phyloP scores from a whole-genome alignment of 2,888 invertebrate genomes.

The Tenthredo mesomela region DNA sequence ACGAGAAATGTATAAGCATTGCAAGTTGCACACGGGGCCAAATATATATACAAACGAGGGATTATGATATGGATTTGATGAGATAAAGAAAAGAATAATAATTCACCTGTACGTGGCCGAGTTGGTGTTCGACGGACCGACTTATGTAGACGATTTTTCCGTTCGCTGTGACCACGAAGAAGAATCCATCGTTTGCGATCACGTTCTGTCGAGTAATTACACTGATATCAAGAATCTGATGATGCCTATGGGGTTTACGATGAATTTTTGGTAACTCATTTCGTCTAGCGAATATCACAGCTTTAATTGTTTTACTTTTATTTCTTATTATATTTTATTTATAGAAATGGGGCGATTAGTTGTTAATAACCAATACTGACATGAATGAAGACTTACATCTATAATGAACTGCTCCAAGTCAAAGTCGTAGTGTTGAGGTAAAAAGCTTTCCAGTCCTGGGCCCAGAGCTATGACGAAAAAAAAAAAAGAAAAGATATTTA shows the following conservation, averaged over 20 bases:
- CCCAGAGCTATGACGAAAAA: slow-evolving; percentile 71
- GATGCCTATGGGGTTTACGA: slow-evolving; percentile 74
- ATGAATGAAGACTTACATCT: slow-evolving; percentile 72
- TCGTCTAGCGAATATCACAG: background rate
- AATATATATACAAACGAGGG: background rate
- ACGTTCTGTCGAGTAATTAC: slow-evolving; percentile 79
- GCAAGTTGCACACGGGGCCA: background rate
- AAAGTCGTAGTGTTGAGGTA: slow-evolving; percentile 68
- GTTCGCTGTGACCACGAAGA: slow-evolving; percentile 88
- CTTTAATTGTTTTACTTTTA: slow-evolving; percentile 61
- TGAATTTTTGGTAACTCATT: background rate
- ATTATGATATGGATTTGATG: background rate
- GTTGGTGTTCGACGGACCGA: slow-evolving; percentile 89
- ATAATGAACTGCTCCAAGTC: slow-evolving; percentile 75
- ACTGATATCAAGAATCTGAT: slow-evolving; percentile 81
- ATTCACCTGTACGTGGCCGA: slow-evolving; percentile 90
- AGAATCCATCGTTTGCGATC: slow-evolving; percentile 86
- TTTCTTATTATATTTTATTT: background rate
- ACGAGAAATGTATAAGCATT: background rate
- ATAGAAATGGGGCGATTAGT: background rate
- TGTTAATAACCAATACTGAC: slow-evolving; percentile 2
- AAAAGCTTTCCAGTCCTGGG: slow-evolving; percentile 63
- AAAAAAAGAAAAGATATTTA: slow-evolving; percentile 49
- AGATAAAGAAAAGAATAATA: slow-evolving; percentile 60
- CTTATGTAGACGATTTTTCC: slow-evolving; percentile 94